Conservation (phyloP, 2,113 vertebrate species). For the Tyto alba region DNA sequence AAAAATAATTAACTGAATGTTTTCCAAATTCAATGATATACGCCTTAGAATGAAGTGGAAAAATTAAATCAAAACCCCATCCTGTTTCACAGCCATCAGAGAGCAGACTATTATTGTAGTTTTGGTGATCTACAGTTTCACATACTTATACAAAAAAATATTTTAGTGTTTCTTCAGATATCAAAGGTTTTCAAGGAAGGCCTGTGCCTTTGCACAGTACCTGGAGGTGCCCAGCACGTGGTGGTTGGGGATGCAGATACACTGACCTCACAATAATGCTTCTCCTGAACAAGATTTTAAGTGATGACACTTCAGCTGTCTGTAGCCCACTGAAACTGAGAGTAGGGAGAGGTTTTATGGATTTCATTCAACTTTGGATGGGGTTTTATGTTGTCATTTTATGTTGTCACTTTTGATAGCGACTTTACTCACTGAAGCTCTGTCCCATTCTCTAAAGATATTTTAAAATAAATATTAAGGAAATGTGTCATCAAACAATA, state of each 20-base stretch:
- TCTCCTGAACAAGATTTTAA: neutral
- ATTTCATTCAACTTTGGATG: neutral
- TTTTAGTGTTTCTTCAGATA: neutral
- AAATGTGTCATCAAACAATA: neutral
- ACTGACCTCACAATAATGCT: rapidly evolving
- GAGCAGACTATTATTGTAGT: rapidly evolving
- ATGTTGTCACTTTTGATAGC: rapidly evolving
- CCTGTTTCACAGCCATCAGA: neutral
- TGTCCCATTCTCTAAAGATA: neutral
- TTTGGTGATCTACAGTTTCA: neutral
- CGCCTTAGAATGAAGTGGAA: neutral
- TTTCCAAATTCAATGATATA: rapidly evolving
- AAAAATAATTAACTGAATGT: neutral
- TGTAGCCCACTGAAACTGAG: neutral
- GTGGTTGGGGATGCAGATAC: no score
- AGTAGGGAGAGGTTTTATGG: neutral
- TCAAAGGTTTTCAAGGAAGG: neutral
- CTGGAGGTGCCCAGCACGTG: neutral
- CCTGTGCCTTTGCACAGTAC: neutral
- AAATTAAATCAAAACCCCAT: neutral
- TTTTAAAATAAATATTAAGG: no score
- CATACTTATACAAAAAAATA: neutral
- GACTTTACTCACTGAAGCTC: neutral
- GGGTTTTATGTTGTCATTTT: neutral
- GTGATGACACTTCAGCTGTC: rapidly evolving